These are phyloP conservation scores for Platycheirus albimanus DNA, from an alignment of 2,888 invertebrate species.

Conservation along the genomic window DNA sequence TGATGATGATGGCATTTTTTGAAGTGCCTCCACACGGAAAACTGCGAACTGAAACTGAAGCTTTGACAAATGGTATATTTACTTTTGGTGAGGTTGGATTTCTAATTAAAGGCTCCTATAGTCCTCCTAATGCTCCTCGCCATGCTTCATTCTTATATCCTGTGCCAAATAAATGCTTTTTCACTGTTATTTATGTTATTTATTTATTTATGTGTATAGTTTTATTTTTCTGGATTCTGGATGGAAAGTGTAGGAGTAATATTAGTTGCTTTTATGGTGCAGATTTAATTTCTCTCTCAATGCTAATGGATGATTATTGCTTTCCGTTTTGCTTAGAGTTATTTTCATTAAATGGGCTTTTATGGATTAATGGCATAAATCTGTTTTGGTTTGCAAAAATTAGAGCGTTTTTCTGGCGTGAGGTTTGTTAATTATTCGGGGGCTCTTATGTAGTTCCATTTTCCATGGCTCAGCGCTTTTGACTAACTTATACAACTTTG, in stretches of 20 bases:
- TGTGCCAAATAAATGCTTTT: constrained; percentile 48
- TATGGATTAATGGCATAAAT: constrained; percentile 45
- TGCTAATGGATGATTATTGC: constrained; percentile 66
- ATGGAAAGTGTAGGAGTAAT: not conserved
- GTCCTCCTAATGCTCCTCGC: constrained; percentile 10
- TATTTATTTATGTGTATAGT: constrained; percentile 1
- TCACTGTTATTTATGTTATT: constrained; percentile 16
- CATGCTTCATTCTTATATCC: not conserved
- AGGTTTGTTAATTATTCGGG: no score
- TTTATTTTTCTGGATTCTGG: not conserved
- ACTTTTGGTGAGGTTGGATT: constrained; percentile 52
- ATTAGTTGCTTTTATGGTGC: not conserved
- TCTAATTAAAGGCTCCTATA: constrained; percentile 55
- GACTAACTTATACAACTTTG: no score
- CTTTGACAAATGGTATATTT: constrained; percentile 66
- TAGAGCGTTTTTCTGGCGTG: not conserved
- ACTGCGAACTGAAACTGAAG: constrained; percentile 49
- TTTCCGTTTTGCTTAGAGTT: constrained; percentile 51
- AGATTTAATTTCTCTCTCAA: constrained; percentile 8
- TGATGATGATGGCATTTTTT: constrained; percentile 49
- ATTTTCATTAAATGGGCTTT: constrained; percentile 34
- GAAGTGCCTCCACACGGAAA: constrained; percentile 15
- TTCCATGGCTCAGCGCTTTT: no score
- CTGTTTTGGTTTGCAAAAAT: constrained; percentile 2
- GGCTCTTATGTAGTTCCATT: no score